A percentile compares a stretch with the other conserved stretches of the same genome.
These are phyloP conservation scores for Patella vulgata DNA, from an alignment of 1,140 invertebrate species.

Conservation along the genomic window DNA sequence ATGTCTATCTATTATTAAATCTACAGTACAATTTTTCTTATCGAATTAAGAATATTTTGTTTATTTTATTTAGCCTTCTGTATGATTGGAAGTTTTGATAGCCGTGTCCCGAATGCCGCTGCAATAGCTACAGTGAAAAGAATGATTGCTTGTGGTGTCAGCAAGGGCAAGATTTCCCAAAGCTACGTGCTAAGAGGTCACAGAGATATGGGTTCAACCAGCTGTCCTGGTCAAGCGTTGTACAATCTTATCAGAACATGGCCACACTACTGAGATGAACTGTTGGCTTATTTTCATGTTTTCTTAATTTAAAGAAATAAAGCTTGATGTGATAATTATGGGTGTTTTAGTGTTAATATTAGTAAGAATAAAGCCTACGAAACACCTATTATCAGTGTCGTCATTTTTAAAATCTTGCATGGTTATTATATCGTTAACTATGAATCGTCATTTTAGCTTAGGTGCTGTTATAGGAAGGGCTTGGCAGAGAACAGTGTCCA, in stretches of 20 bases:
- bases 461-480: no score
- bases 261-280: constrained; percentile 67
- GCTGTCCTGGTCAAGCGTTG: constrained; percentile 69
- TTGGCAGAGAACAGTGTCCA: no score
- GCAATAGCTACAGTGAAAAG: constrained; percentile 63
- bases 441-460: no score
- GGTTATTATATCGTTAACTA: no score
- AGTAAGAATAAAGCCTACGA: no score
- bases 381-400: no score
- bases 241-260: constrained; percentile 70
- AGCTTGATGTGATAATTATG: no score
- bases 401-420: no score
- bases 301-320: no score
- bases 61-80: constrained; percentile 31
- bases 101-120: constrained; percentile 56
- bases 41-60: not conserved
- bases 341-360: no score
- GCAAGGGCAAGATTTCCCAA: constrained; percentile 51
- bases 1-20: not conserved
- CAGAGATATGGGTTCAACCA: constrained; percentile 64
- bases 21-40: not conserved
- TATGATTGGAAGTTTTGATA: constrained; percentile 44
- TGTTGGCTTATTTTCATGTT: no score
- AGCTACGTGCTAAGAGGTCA: constrained; percentile 70
- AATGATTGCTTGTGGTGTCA: constrained; percentile 67